Base-by-base conservation (phyloP, 2,888 invertebrate species). In the Meghimatium bilineatum region DNA sequence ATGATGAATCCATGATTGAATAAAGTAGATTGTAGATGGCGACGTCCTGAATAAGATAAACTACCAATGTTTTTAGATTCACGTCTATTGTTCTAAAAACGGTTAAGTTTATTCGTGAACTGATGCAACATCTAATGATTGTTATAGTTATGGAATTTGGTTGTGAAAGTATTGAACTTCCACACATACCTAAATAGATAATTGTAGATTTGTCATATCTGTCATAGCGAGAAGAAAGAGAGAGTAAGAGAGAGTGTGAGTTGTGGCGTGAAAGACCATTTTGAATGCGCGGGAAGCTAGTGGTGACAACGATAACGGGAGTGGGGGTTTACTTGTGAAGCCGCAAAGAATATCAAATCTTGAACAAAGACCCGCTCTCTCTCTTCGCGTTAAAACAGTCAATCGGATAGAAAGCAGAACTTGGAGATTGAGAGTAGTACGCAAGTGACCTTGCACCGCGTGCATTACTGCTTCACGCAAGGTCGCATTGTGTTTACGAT, bases 371-470 rank as follows among this genome's bases (percentile, higher is more conserved):
- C 67, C 44, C 44, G 78, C 77, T 49, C 52, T 34, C 77, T 49
- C 52, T 34, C 71, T 8, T 32, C 34, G 78, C 78, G 78, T 52
- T 26, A 71, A 52, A 32, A 36, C 60, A 81, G 81, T 81, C 81
- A 81, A 81, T 81, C 80, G 72, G 29, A 72, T 32, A 26, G 76
- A 74, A 29, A 76, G 76, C 36, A 36, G 66, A 32, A 36, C 26
- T 12, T 20, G 34, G 77, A 66, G 77, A 78, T 34, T 12, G 77
- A 78, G 76, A 76, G 76, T 72, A 81, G 67, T 82, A 82, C 77
- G 77, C 71, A 77, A 36, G 77, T 77, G 82, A 82, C 82, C 82
- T 82, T 82, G 82, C 82, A 82, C 82, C 60, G 67, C 56, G 76
- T 76, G 69, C 66, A 56, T 60, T 34, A 72, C 69, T 76, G 44